A percentile compares a stretch with the other conserved stretches of the same genome.
These are phyloP conservation scores for Mactromeris polynyma DNA, from an alignment of 2,888 invertebrate genomes.

Conservation along the genomic window DNA sequence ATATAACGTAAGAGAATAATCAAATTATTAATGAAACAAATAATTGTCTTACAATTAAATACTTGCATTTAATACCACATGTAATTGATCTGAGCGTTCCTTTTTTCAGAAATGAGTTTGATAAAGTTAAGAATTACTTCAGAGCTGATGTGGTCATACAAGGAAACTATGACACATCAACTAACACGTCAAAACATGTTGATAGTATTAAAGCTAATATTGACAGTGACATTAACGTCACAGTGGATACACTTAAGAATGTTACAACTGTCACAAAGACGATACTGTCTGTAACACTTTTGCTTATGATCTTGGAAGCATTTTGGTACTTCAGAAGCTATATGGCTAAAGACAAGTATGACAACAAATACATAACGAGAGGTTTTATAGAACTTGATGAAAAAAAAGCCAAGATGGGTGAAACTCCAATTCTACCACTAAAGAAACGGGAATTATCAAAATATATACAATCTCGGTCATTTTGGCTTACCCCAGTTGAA, in stretches of 20 bases:
- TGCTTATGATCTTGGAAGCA: slow-evolving; percentile 70
- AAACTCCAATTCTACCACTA: slow-evolving; percentile 1
- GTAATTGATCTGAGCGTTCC: background rate
- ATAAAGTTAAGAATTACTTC: slow-evolving; percentile 49
- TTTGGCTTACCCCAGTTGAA: background rate
- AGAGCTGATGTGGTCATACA: slow-evolving; percentile 58
- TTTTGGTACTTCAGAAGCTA: slow-evolving; percentile 73
- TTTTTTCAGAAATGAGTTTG: slow-evolving; percentile 41
- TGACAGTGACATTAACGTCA: slow-evolving; percentile 57
- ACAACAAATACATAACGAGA: slow-evolving; percentile 82
- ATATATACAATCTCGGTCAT: slow-evolving; percentile 14
- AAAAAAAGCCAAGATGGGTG: background rate
- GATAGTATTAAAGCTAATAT: slow-evolving; percentile 60
- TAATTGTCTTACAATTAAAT: too few species aligned
- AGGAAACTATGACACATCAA: slow-evolving; percentile 34
- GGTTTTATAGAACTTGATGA: slow-evolving; percentile 76
- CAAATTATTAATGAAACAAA: too few species aligned
- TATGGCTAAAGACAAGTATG: slow-evolving; percentile 78
- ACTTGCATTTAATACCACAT: too few species aligned
- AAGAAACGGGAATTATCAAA: slow-evolving; percentile 19
- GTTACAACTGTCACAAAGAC: slow-evolving; percentile 55
- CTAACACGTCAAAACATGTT: slow-evolving; percentile 56
- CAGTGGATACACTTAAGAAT: slow-evolving; percentile 35
- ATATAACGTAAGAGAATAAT: too few species aligned
- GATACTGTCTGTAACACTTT: slow-evolving; percentile 59